These are phyloP conservation scores for Phalanger gymnotis DNA, from an alignment of 2,797 vertebrate genomes.

Conservation along the genomic window DNA sequence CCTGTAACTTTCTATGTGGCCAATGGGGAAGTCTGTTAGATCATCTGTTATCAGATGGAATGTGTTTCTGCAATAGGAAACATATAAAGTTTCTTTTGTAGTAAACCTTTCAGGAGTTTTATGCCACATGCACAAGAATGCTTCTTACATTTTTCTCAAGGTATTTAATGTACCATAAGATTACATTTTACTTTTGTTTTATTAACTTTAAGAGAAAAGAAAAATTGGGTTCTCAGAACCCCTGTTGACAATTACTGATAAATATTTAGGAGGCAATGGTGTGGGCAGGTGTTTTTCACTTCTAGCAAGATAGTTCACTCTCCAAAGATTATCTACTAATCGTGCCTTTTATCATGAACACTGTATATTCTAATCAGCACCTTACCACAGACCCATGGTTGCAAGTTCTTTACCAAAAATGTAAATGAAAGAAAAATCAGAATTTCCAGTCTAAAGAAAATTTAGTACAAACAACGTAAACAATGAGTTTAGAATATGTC, in stretches of 20 bases:
- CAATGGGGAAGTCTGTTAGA: background rate
- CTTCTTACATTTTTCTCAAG: constrained; percentile 50
- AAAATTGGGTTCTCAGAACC: constrained; percentile 63
- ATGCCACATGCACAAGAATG: background rate
- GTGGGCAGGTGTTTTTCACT: background rate
- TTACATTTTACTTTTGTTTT: constrained; percentile 64
- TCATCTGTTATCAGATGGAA: constrained; percentile 20
- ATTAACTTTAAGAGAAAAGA: constrained; percentile 72
- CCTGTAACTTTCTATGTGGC: background rate
- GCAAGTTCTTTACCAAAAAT: background rate
- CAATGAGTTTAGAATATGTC: background rate
- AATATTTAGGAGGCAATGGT: constrained; percentile 2
- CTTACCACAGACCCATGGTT: background rate
- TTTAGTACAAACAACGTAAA: constrained; percentile 68
- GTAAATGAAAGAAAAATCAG: constrained; percentile 66
- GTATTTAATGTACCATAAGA: constrained; percentile 59
- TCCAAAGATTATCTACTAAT: constrained; percentile 66
- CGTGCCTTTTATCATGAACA: constrained; percentile 67
- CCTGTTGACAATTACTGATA: constrained; percentile 52
- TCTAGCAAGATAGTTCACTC: accelerated
- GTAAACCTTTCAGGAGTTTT: constrained; percentile 47
- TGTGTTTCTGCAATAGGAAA: constrained; percentile 39
- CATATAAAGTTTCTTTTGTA: background rate
- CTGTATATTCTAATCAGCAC: background rate
- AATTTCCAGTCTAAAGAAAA: constrained; percentile 63